Percentiles rank a stretch among this genome's conserved stretches.
phyloP scores from a whole-genome alignment of 2,797 vertebrate genomes.

The Rhincodon typus region DNA sequence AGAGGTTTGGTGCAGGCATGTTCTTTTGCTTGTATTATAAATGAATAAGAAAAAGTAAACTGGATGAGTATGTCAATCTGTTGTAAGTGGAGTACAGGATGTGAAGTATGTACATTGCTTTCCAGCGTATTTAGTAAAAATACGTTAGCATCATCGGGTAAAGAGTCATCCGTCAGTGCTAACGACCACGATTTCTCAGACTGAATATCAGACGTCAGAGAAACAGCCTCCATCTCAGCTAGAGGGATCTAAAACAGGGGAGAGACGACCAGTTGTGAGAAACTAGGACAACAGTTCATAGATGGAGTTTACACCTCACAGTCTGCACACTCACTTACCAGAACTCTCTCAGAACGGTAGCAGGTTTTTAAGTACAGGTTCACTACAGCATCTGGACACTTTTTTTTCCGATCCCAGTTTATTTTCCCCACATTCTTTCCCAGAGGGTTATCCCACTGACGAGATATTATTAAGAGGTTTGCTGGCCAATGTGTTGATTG shows the following conservation, averaged over 20 bases:
- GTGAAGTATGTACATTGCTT: conserved; percentile 88
- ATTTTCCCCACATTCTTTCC: neutral
- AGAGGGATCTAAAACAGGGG: conserved; percentile 92
- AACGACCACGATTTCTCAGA: conserved; percentile 97
- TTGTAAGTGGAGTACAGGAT: conserved; percentile 54
- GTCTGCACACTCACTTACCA: conserved; percentile 30
- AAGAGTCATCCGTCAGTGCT: conserved; percentile 93
- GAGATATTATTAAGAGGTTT: neutral
- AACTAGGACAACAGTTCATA: conserved; percentile 45
- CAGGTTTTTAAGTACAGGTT: neutral
- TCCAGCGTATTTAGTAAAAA: conserved; percentile 90
- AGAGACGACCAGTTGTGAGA: conserved; percentile 86
- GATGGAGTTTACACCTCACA: conserved; percentile 34
- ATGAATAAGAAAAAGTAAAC: neutral
- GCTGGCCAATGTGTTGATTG: neutral
- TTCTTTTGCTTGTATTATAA: neutral
- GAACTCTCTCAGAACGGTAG: neutral
- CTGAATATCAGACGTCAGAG: conserved; percentile 85
- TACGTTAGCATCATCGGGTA: conserved; percentile 86
- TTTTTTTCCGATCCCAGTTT: neutral
- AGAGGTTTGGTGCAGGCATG: neutral
- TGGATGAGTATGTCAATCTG: conserved; percentile 56
- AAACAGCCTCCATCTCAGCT: conserved; percentile 99
- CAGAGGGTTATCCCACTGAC: neutral
- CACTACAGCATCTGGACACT: neutral